Evolutionary conservation across 2,888 invertebrate genomes (phyloP), one percentile per base, ranked within the genome.

Genomic region (Luffia ferchaultella): DNA sequence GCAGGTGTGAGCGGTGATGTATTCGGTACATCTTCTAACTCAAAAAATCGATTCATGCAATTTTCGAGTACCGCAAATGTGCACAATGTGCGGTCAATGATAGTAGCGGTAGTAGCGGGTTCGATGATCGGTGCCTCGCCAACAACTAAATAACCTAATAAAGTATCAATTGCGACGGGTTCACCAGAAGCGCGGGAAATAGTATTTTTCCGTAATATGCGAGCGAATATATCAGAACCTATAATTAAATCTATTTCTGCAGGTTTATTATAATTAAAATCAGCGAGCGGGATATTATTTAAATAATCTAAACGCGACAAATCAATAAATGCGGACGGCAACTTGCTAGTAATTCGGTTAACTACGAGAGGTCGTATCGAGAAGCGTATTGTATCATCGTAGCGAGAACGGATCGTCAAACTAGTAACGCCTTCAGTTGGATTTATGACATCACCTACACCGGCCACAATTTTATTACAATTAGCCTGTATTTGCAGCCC

Each of bases 141-240:
- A 50, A 52, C 52, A 15, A 52, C 43, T 9, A 53, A 42, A 19
- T 50, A 54, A 15, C 54, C 56, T 18, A 56, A 50, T 18, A 52
- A 49, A 12, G 56, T 54, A 2, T 49, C 12, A 16, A 56, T 40
- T 3, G 53, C 56, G 12, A 47, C 45, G 1, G 53, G 47, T 1
- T 15, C 40, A 12, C 15, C 20, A 9, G 42, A 16, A 18, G 16
- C 7, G 16, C 16, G 40, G 16, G 19, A 18, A 2, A 53, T 47
- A 16, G 44, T 43, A 45, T 52, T 51, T 7, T 49, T 50, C 3
- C 51, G 17, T 3, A 56, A 41, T 18, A 56, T 42, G 16, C 50
- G 55, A n/a, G 53, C 49, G 40, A 56, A 54, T 2, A 56, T 45
- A 20, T 45, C 16, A 19, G 54, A 51, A 9, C 56, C 56, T 19